These are phyloP conservation scores for Orchesella cincta DNA, from an alignment of 1,140 invertebrate species.

Conservation along the genomic window DNA sequence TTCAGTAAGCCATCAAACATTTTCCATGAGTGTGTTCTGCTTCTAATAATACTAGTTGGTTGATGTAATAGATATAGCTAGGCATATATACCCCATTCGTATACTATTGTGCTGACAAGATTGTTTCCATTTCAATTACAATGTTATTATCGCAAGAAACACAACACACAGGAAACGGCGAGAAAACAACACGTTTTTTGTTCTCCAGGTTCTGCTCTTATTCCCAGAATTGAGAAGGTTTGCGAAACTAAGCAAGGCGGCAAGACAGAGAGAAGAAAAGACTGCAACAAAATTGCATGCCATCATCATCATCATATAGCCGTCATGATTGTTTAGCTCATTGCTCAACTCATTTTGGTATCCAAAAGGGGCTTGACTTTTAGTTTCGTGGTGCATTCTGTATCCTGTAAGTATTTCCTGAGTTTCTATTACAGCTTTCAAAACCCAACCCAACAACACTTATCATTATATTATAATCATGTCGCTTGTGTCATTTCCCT, in stretches of 20 bases:
- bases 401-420: too few species aligned
- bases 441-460: too few species aligned
- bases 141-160: background rate
- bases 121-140: conserved; percentile 14
- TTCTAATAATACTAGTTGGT: background rate
- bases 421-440: too few species aligned
- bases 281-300: background rate
- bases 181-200: background rate
- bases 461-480: too few species aligned
- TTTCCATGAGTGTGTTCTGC: background rate
- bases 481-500: too few species aligned
- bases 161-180: background rate
- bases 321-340: background rate
- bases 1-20: conserved; percentile 9
- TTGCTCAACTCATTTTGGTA: too few species aligned
- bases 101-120: conserved; percentile 5
- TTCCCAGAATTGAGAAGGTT: background rate
- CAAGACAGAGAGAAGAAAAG: background rate
- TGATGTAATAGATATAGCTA: background rate
- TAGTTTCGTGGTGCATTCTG: too few species aligned
- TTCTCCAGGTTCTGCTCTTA: too few species aligned
- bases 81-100: background rate
- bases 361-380: too few species aligned
- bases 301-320: background rate
- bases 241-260: background rate